Conservation (phyloP, 2,113 vertebrate genomes). For the Nestor notabilis region DNA sequence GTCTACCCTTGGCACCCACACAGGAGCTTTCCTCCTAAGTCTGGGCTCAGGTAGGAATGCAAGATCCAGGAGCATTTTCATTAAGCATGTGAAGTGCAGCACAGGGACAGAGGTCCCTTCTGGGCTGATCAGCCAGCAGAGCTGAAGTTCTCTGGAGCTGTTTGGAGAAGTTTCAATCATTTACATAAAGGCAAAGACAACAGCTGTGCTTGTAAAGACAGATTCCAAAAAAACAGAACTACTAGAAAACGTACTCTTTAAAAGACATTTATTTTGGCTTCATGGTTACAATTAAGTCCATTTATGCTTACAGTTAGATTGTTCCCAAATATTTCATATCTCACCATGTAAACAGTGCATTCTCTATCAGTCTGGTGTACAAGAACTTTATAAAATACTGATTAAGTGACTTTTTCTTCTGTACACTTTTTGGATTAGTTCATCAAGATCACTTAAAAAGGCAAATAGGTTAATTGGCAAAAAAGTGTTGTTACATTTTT, state of each 20-base stretch:
- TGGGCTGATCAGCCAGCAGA: not conserved
- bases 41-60: not conserved
- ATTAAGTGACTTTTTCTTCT: conserved; percentile 21
- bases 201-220: not conserved
- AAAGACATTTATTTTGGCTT: conserved; percentile 76
- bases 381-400: conserved; percentile 74
- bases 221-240: not conserved
- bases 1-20: not conserved
- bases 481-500: conserved; percentile 53
- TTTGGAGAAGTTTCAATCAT: not conserved
- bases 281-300: conserved; percentile 40
- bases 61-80: not conserved
- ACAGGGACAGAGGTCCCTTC: not conserved
- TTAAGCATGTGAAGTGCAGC: not conserved
- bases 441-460: conserved; percentile 64
- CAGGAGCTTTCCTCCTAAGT: not conserved
- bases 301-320: conserved; percentile 44
- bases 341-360: conserved; percentile 54
- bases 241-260: not conserved
- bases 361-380: conserved; percentile 37
- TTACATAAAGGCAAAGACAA: not conserved
- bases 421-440: conserved; percentile 65
- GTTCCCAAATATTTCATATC: conserved; percentile 57
- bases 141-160: not conserved
- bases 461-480: conserved; percentile 59